Evolutionary conservation across 2,797 vertebrate genomes (phyloP), one percentile per base, ranked within the genome.

Genomic region (Toxotes lorentzi): DNA sequence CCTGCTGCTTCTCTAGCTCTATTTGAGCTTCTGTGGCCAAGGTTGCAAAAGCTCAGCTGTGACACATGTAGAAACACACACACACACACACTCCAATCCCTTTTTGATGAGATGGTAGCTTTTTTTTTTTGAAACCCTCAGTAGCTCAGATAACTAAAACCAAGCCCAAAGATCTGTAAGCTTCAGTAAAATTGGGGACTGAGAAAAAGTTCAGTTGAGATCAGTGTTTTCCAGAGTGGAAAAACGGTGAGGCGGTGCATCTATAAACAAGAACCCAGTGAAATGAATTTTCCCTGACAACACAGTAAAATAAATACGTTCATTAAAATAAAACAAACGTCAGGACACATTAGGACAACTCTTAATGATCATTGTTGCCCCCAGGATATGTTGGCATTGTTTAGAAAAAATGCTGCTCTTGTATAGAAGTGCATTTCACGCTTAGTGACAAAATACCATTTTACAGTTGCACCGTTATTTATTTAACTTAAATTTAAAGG

Each of bases 31-130:
- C 84, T 81, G 86, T 85, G 78, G 64, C 82, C 80, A 76, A 83
- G 50, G 82, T 60, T 82, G 76, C 80, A 38, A 24, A 41, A 77
- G 66, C 63, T 78, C 81, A 86, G 77, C 81, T 71, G 78, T 70
- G 81, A 89, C 87, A 82, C 77, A 85, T 74, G 82, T 65, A 86
- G 72, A 86, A 77, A 59, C 78, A 76, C 74, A 84, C 27, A 27
- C 74, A 84, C 27, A 27, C 27, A 30, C 66, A 71, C 73, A 74
- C 73, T 85, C 86, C 79, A 89, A 89, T 93, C 89, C 86, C 79
- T 89, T 91, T 91, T 92, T 91, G 89, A 93, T 92, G 84, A 94
- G 83, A 81, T 53, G 59, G 53, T 40, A 73, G 61, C 41, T 77
- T 87, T 88, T 89, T 69, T 8, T 38, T 38, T 38, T 38, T n/a